Conservation (phyloP, 1,140 invertebrate genomes). For the Leptopilina clavipes region DNA sequence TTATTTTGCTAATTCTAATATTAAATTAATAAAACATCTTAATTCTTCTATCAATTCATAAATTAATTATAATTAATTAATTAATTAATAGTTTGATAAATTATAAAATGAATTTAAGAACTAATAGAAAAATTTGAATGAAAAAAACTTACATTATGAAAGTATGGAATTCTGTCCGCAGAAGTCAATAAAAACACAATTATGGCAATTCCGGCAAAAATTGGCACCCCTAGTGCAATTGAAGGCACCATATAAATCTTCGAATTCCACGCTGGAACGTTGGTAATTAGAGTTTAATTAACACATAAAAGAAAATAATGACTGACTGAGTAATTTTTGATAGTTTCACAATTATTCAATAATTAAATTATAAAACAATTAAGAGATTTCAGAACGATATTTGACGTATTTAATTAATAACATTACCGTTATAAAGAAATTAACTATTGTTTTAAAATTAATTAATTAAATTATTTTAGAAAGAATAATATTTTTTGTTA, state of each 20-base stretch:
- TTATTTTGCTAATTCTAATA: not conserved
- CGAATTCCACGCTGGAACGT: slow-evolving; percentile 59
- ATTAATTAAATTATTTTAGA: too few relatives aligned
- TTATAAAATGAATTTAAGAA: not conserved
- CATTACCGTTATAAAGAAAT: not conserved
- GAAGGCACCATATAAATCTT: slow-evolving; percentile 59
- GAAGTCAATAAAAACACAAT: slow-evolving; percentile 61
- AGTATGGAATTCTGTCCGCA: slow-evolving; percentile 59
- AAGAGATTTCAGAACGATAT: too few relatives aligned
- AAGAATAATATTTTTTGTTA: too few relatives aligned
- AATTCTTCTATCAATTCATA: too few relatives aligned
- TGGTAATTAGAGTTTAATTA: slow-evolving; percentile 2
- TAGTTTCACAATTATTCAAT: too few relatives aligned
- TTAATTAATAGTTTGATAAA: too few relatives aligned
- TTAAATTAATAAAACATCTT: too few relatives aligned
- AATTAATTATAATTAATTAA: too few relatives aligned
- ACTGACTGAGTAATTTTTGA: not conserved
- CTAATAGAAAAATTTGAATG: not conserved
- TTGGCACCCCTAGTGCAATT: slow-evolving; percentile 49
- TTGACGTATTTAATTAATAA: too few relatives aligned
- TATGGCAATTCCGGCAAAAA: slow-evolving; percentile 50
- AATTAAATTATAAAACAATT: too few relatives aligned
- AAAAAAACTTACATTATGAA: slow-evolving; percentile 64
- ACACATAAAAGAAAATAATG: not conserved
- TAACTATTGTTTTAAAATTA: not conserved